Evolutionary conservation across 2,888 invertebrate genomes (phyloP), one percentile per base, ranked within the genome.

Genomic region (Eristalis tenax): DNA sequence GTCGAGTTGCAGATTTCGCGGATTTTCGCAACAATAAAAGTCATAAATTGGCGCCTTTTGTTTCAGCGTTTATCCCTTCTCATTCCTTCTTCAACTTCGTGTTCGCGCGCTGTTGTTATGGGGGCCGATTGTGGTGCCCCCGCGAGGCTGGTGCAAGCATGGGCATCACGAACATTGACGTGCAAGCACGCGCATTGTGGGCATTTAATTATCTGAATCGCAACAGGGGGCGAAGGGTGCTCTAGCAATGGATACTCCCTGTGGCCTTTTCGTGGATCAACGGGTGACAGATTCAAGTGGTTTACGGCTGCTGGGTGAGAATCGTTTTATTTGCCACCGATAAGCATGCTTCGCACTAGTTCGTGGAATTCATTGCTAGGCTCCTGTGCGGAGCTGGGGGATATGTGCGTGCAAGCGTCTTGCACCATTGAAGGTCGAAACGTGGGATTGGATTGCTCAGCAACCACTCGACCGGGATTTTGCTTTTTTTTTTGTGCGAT

Each of bases 21-120:
- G 83, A 71, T 87, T 79, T 78, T 66, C 83, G 22, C 79, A 80
- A 79, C 59, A 76, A 83, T 78, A 83, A 79, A 83, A 78, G 66
- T 74, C 61, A 87, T 83, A 87, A 87, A 80, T 87, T 83, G 87
- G 79, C 80, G 80, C 83, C 79, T 73, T 76, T 83, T 87, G 70
- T 69, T 68, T 66, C 74, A 73, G 63, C 61, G 32, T 74, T 43
- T 75, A 23, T 56, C 22, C 50, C 63, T 28, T 40, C 68, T 40
- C 32, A 11, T 76, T 26, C 50, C 50, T 35, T 35, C 28, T 59
- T 50, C 32, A 40, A 76, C 18, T 50, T 5, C 50, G 18, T 50
- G 50, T 50, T 50, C 18, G 43, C 43, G 43, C 43, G n/a, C 43
- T 18, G 18, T 18, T 50, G 43, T 50, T 50, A 50, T 50, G 43